These are phyloP conservation scores for Spatulosminthurus flaviceps DNA, from an alignment of 2,888 invertebrate species.

Conservation along the genomic window DNA sequence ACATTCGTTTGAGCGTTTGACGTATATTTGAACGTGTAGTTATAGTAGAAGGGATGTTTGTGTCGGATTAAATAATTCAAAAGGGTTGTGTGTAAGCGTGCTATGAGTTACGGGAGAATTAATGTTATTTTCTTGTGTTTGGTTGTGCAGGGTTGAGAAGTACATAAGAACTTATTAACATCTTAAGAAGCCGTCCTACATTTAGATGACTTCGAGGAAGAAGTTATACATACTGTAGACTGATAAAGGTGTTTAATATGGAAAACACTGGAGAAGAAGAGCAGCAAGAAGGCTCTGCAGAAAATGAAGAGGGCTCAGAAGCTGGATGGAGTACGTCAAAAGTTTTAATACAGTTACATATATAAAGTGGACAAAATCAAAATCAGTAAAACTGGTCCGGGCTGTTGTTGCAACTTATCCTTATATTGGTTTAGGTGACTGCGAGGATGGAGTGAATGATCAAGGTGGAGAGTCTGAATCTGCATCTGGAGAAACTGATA, in stretches of 20 bases:
- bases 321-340: constrained; percentile 25
- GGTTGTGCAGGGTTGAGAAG: no score
- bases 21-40: no score
- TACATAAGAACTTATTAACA: no score
- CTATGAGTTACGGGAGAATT: no score
- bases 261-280: constrained; percentile 15
- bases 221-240: background rate
- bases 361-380: background rate
- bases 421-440: background rate
- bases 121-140: no score
- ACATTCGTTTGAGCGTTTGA: no score
- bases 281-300: constrained; percentile 11
- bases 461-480: constrained; percentile 31
- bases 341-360: background rate
- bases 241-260: constrained; percentile 10
- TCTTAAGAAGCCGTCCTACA: background rate
- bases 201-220: constrained; percentile 7
- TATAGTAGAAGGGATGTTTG: no score
- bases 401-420: background rate
- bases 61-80: no score
- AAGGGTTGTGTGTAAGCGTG: no score
- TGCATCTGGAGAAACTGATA: constrained; percentile 45
- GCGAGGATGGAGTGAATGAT: constrained; percentile 32
- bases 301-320: constrained; percentile 14
- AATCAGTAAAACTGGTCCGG: background rate